Evolutionary conservation across 1,140 invertebrate genomes (phyloP).

Genomic region (Agrilus planipennis): DNA sequence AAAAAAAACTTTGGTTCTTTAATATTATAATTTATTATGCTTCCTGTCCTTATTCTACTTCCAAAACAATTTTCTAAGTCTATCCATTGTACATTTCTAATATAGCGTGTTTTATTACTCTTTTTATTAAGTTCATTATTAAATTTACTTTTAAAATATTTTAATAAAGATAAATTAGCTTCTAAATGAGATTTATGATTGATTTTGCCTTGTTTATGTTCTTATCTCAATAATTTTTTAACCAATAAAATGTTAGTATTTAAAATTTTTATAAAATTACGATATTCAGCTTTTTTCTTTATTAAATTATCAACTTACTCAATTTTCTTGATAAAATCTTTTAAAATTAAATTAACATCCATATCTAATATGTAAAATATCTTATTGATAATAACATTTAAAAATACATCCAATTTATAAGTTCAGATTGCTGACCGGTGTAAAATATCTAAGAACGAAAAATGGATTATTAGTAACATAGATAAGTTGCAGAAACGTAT

Average conservation of each 20-base stretch:
- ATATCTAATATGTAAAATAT: no score
- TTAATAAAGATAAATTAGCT: neutral
- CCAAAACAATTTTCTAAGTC: constrained; percentile 9
- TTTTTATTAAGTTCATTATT: neutral
- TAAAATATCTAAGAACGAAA: no score
- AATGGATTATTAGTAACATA: no score
- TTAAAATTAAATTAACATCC: no score
- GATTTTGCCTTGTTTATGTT: neutral
- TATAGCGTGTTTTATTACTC: neutral
- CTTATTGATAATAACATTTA: no score
- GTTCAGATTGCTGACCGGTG: no score
- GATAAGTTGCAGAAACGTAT: no score
- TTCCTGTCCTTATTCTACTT: constrained; percentile 9
- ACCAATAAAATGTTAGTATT: no score
- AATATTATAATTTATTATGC: constrained; percentile 11
- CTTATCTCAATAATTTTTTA: no score
- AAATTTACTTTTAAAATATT: neutral
- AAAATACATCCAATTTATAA: no score
- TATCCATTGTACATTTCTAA: neutral
- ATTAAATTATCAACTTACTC: neutral
- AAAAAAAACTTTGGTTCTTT: constrained; percentile 14
- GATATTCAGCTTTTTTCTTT: neutral
- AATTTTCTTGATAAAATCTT: no score
- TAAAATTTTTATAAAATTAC: no score
- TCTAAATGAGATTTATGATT: neutral